Evolutionary conservation across 2,888 invertebrate genomes (phyloP), one percentile per base, ranked within the genome.

Genomic region (Imbricaverruca yamaguchii): DNA sequence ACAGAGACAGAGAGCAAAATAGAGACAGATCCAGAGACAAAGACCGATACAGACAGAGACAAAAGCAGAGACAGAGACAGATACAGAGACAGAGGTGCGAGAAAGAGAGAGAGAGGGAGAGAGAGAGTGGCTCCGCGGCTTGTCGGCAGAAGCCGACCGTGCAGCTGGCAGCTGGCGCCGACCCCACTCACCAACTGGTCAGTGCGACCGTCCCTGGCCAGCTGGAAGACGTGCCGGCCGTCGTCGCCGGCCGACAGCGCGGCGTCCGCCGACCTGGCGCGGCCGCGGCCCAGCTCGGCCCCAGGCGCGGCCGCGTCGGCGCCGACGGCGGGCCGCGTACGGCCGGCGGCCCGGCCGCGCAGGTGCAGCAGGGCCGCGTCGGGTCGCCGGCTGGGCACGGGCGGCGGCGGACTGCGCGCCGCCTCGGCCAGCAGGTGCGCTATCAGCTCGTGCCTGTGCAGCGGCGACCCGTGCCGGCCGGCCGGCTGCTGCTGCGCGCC

Each of bases 191-290:
- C 87, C 87, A 87, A 84, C 81, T 86, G 84, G 74, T 86, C 85
- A 23, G 87, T 83, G 81, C 86, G 84, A 69, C 87, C 87, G 69
- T 85, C 85, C 81, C 85, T 86, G n/a, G 87, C 87, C 65, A 86
- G 85, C 81, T 85, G 85, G 83, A 87, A 87, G 25, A 87, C 86
- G 82, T 85, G 85, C 83, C 85, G 85, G 80, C 87, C 87, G 87
- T 87, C 87, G 81, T 87, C 87, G 15, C 87, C 59, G 12, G 53
- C 15, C 18, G 74, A 53, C 39, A 39, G 53, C 9, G 74, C 15
- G 2, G 18, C 53, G 53, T 53, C 53, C 15, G 65, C 23, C 23
- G n/a, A 15, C 23, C 23, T n/a, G 21, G 23, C 65, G 7, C 18
- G 9, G 3, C 18, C 53, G 23, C n/a, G n/a, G 6, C 10, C n/a